Percentiles rank a stretch among this genome's conserved stretches.
Evolutionary conservation across 2,113 vertebrate species (phyloP).

Genomic region (Burhinus bistriatus): DNA sequence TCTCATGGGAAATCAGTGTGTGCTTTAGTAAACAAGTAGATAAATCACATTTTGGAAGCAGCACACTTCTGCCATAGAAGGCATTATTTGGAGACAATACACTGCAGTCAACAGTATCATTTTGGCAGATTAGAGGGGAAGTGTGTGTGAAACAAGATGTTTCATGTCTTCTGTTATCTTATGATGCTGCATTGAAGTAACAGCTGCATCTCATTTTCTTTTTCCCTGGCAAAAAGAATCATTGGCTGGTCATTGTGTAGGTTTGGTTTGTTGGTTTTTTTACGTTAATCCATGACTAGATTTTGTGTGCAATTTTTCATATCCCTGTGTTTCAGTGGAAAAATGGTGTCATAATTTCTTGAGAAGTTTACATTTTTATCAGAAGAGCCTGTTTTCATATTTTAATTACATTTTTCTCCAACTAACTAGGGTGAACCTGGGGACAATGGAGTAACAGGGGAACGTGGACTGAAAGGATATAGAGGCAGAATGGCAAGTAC

Average conservation of each 20-base stretch:
- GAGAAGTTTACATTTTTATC: neutral
- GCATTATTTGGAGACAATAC: neutral
- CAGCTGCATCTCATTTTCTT: neutral
- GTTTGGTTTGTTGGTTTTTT: neutral
- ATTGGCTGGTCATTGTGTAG: neutral
- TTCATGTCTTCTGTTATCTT: neutral
- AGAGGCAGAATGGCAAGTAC: constrained; percentile 31
- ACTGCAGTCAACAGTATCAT: neutral
- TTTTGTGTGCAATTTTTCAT: neutral
- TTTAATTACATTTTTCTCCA: neutral
- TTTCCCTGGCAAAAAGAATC: neutral
- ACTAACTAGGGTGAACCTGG: constrained; percentile 32
- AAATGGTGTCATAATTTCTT: neutral
- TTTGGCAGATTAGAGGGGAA: neutral
- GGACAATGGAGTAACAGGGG: constrained; percentile 16
- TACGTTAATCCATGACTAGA: neutral
- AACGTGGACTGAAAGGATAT: constrained; percentile 36
- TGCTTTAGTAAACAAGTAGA: neutral
- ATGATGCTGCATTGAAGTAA: neutral
- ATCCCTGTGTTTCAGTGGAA: neutral
- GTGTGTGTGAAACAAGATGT: neutral
- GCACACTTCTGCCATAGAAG: neutral
- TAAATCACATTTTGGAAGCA: neutral
- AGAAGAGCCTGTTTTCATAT: neutral
- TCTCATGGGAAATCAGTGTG: neutral